Evolutionary conservation across 2,113 vertebrate species (phyloP), one percentile per base, ranked within the genome.

Genomic region (Spermophilus dauricus): DNA sequence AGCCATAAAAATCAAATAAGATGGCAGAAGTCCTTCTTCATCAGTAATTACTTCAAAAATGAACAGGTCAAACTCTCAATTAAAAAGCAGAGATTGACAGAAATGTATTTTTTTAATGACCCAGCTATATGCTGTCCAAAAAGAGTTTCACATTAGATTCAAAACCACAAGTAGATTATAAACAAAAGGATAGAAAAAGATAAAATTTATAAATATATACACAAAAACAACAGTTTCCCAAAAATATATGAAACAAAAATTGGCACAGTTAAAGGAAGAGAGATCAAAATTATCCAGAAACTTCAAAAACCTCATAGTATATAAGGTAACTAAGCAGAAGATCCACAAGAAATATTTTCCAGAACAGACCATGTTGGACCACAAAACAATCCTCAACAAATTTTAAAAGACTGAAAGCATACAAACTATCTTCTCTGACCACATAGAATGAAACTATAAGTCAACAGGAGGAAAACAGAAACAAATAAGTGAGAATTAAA

Each of bases 181-280:
- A 89, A 61, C 76, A 22, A 87, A 86, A 96, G 56, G 42, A 65
- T 34, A 26, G 42, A 91, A 91, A 96, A 86, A 58, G 39, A 39
- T 8, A 89, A 12, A 37, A 69, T 87, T 13, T 87, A 87, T 56
- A 53, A 83, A 84, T 28, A 83, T 6, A 86, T 51, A 42, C 53
- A 76, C 34, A 58, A 18, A 87, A 91, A 88, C 37, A 83, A 67
- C 5, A 58, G 56, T 58, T 58, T 24, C 45, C 70, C 42, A 63
- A 56, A 81, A 65, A 92, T 56, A 26, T 28, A 95, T 61, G 58
- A 78, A 67, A 51, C 63, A 95, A 96, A 95, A 32, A 58, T 22
- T n/a, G 82, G n/a, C 82, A 91, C 67, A 86, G 90, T 13, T 42
- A 58, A 58, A 24, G 69, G 26, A 2, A 76, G 39, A 65, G 45